Conservation (phyloP, 1,140 invertebrate genomes). For the Lasioglossum baleicum region DNA sequence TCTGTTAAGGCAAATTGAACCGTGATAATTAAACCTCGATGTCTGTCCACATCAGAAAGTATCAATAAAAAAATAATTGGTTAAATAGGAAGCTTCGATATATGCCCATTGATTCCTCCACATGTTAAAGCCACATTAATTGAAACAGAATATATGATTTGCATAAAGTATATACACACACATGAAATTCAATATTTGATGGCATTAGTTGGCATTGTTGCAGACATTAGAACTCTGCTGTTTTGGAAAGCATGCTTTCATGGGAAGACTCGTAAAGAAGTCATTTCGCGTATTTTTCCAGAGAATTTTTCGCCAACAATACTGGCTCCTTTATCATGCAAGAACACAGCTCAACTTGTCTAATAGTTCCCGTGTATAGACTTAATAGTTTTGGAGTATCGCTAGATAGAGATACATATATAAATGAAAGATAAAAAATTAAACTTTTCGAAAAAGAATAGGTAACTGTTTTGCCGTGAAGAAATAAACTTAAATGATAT, state of each 20-base stretch:
- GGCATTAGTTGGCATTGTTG: constrained; percentile 56
- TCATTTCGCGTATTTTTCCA: neutral
- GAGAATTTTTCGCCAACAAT: constrained; percentile 33
- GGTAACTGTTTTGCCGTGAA: constrained; percentile 36
- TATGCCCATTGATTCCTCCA: constrained; percentile 71
- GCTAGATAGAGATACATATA: constrained; percentile 26
- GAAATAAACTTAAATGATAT: constrained; percentile 40
- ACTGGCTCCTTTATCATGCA: constrained; percentile 55
- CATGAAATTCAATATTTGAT: constrained; percentile 8
- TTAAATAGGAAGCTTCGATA: constrained; percentile 17
- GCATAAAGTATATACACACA: neutral
- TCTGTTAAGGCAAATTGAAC: neutral
- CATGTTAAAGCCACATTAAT: constrained; percentile 63
- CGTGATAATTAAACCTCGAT: neutral
- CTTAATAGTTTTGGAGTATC: constrained; percentile 35
- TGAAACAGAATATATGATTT: neutral
- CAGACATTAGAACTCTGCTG: constrained; percentile 76
- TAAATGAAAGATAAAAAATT: constrained; percentile 42
- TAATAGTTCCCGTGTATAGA: constrained; percentile 23
- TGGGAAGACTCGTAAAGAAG: constrained; percentile 33
- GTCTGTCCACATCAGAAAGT: neutral
- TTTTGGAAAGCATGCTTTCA: constrained; percentile 58
- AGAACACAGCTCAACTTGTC: constrained; percentile 37
- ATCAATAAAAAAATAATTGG: neutral
- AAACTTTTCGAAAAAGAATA: constrained; percentile 49